A percentile compares a stretch with the other conserved stretches of the same genome.
These are phyloP conservation scores for Astur gentilis DNA, from an alignment of 2,113 vertebrate species.

Conservation along the genomic window DNA sequence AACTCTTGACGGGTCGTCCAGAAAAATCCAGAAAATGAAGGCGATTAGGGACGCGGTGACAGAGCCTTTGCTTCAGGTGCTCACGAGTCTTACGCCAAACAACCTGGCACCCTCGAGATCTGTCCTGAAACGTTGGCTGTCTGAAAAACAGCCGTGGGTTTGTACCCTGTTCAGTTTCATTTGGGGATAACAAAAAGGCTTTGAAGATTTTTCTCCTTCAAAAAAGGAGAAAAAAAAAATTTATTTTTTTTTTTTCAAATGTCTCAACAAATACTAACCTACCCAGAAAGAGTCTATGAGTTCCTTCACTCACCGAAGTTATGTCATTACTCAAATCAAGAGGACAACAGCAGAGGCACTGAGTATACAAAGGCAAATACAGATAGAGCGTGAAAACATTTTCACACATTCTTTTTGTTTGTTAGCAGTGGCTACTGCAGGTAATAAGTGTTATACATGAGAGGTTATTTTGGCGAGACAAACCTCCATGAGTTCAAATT, in stretches of 20 bases:
- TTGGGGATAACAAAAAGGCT: neutral
- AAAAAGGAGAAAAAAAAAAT: neutral
- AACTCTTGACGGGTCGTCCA: neutral
- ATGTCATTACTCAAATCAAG: neutral
- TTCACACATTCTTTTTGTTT: neutral
- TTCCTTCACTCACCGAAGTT: neutral
- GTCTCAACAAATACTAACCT: neutral
- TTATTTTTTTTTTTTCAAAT: neutral
- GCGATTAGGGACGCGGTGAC: too few relatives aligned
- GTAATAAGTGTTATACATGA: neutral
- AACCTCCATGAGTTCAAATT: neutral
- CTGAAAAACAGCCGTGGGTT: neutral
- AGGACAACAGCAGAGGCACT: neutral
- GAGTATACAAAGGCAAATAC: neutral
- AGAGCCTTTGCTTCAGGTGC: neutral
- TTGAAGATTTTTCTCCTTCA: neutral
- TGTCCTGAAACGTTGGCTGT: neutral
- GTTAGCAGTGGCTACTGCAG: neutral
- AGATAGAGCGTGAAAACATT: rapidly evolving
- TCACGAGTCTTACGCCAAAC: neutral
- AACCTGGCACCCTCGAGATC: neutral
- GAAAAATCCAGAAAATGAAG: neutral
- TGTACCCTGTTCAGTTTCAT: neutral
- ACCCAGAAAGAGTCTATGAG: neutral
- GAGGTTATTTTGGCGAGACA: neutral